These are phyloP conservation scores for Iphiclides podalirius DNA, from an alignment of 2,888 invertebrate species.

Conservation along the genomic window DNA sequence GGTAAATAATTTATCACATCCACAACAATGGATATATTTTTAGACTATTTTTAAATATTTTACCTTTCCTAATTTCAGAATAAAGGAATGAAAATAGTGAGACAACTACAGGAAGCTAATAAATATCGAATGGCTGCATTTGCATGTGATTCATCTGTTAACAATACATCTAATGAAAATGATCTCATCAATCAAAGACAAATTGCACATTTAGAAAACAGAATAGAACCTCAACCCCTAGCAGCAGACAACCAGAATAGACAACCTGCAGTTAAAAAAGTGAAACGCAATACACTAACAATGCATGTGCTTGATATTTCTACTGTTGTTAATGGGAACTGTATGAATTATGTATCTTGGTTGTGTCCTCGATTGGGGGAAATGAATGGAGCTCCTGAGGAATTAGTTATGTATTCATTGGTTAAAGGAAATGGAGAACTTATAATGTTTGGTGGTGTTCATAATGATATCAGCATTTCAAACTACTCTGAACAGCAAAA, in stretches of 20 bases:
- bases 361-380: conserved; percentile 84
- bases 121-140: conserved; percentile 77
- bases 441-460: conserved; percentile 97
- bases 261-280: conserved; percentile 77
- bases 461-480: conserved; percentile 85
- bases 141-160: conserved; percentile 63
- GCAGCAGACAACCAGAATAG: conserved; percentile 51
- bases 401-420: conserved; percentile 93
- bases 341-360: conserved; percentile 84
- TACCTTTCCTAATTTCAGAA: conserved; percentile 52
- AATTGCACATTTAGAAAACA: conserved; percentile 66
- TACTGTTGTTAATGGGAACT: conserved; percentile 82
- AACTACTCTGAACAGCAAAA: conserved; percentile 79
- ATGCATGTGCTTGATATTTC: conserved; percentile 93
- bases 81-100: conserved; percentile 69
- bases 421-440: conserved; percentile 95
- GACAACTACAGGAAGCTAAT: conserved; percentile 73
- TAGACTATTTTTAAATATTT: conserved; percentile 6
- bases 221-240: conserved; percentile 55
- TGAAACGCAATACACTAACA: conserved; percentile 85
- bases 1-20: conserved; percentile 35
- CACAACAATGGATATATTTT: too few species aligned
- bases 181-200: conserved; percentile 73
- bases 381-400: conserved; percentile 88
- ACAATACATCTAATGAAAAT: conserved; percentile 59